Conservation (phyloP, 2,888 invertebrate species). For the Cerceris rybyensis region DNA sequence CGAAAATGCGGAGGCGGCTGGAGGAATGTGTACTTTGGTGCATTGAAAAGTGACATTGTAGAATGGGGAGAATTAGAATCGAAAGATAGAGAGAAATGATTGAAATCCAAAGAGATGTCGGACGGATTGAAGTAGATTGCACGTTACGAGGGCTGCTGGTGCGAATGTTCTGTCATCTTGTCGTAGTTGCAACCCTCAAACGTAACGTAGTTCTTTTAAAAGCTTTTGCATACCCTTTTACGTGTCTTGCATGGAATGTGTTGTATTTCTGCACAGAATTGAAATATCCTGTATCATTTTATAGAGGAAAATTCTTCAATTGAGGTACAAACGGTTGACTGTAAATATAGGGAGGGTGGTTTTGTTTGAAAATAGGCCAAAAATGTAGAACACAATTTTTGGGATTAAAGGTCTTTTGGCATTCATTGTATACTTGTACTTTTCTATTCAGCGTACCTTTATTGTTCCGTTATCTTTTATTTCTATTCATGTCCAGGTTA, state of each 20-base stretch:
- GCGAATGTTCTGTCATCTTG: slow-evolving; percentile 31
- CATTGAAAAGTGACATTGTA: slow-evolving; percentile 7
- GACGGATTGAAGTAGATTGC: slow-evolving; percentile 15
- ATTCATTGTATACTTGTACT: no score
- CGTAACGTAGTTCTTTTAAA: slow-evolving; percentile 58
- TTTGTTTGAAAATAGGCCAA: no score
- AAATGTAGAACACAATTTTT: no score
- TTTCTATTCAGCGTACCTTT: no score
- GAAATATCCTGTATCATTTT: slow-evolving; percentile 34
- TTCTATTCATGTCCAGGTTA: no score
- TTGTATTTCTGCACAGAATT: slow-evolving; percentile 45
- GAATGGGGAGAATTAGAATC: slow-evolving; percentile 15
- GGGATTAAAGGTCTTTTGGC: no score
- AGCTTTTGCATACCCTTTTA: slow-evolving; percentile 41
- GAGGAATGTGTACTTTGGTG: no score
- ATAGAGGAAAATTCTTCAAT: neutral
- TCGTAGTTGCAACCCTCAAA: slow-evolving; percentile 21
- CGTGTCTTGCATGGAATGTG: slow-evolving; percentile 51
- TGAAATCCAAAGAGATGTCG: slow-evolving; percentile 27
- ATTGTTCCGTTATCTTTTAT: no score
- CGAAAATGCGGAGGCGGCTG: no score
- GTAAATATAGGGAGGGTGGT: no score
- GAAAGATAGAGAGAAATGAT: slow-evolving; percentile 25
- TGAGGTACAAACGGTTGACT: neutral
- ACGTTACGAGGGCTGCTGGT: slow-evolving; percentile 51